A percentile compares a stretch with the other conserved stretches of the same genome.
Evolutionary conservation across 2,113 vertebrate genomes (phyloP).

Genomic region (Onychostoma macrolepis): DNA sequence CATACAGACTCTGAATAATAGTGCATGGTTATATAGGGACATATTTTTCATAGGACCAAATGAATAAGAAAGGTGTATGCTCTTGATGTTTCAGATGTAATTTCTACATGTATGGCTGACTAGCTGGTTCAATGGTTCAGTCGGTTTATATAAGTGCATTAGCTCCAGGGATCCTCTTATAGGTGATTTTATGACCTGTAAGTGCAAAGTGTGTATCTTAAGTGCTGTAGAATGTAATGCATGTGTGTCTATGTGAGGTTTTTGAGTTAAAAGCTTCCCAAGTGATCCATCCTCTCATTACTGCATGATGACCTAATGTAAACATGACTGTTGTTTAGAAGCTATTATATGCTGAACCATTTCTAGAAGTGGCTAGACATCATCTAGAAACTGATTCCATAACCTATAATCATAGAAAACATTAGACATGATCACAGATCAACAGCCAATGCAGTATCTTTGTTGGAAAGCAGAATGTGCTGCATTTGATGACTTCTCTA

Average conservation of each 20-base stretch:
- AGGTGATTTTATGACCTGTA: conserved; percentile 30
- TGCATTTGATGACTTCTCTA: background rate
- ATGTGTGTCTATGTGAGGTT: background rate
- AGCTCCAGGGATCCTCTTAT: background rate
- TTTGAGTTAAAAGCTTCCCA: conserved; percentile 16
- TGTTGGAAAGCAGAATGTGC: background rate
- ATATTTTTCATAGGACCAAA: background rate
- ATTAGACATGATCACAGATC: background rate
- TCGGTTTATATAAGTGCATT: conserved; percentile 9
- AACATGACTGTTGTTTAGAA: conserved; percentile 7
- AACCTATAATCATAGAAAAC: background rate
- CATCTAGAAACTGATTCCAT: background rate
- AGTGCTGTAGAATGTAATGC: conserved; percentile 24
- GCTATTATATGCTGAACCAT: background rate
- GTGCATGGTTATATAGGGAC: conserved; percentile 2
- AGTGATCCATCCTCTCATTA: background rate
- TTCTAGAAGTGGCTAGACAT: background rate
- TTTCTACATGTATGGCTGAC: background rate
- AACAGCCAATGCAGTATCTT: background rate
- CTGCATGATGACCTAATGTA: conserved; percentile 9
- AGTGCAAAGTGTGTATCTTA: conserved; percentile 27
- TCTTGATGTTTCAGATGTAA: background rate
- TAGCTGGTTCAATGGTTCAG: conserved; percentile 4
- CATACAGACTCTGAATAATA: background rate
- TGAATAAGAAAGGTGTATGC: background rate